Base-by-base conservation (phyloP, 2,797 vertebrate genomes). In the Dicrostonyx torquatus region DNA sequence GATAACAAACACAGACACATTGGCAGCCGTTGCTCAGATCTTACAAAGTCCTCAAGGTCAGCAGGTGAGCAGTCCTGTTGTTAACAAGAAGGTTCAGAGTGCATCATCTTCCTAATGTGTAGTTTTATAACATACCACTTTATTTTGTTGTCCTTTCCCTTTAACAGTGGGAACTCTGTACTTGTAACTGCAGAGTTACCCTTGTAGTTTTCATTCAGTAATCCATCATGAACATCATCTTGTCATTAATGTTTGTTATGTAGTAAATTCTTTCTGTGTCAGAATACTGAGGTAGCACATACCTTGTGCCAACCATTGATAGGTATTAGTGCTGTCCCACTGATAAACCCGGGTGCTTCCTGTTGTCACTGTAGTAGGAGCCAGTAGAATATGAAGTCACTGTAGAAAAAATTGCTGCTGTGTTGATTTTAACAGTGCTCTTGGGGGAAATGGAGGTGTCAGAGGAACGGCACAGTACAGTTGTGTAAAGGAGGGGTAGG, bases 31-130 rank as follows among this genome's bases (percentile, higher is more conserved):
- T 68, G 99, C 99, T 73, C 99, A 99, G 97, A 99, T 99, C 97
- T 98, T 99, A 91, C 99, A 99, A 95, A 99, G 99, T 98, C 99
- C 99, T 73, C 99, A 99, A 97, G 99, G 99, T 91, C 99, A 99
- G 70, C 99, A 99, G 99, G 99, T 99, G 91, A 98, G 98, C 90
- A 80, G 43, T 50, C 79, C 93, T 94, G 90, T 68, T 88, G 37
- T 85, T 83, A 6, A 75, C 1, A 29, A 34, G 24, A 75, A 7
- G 79, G 40, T 80, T 93, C 79, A 62, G 18, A 79, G 9, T 93
- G 53, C 26, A 84, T 50, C 37, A 1, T 60, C 93, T 92, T 87
- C 18, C 79, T 88, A 20, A 50, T 72, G 17, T 62, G n/a, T 68
- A 91, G 2, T 77, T 93, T 91, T 4, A 66, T 87, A 60, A 15